Conservation (phyloP, 1,140 invertebrate genomes). For the Nautilus pompilius region DNA sequence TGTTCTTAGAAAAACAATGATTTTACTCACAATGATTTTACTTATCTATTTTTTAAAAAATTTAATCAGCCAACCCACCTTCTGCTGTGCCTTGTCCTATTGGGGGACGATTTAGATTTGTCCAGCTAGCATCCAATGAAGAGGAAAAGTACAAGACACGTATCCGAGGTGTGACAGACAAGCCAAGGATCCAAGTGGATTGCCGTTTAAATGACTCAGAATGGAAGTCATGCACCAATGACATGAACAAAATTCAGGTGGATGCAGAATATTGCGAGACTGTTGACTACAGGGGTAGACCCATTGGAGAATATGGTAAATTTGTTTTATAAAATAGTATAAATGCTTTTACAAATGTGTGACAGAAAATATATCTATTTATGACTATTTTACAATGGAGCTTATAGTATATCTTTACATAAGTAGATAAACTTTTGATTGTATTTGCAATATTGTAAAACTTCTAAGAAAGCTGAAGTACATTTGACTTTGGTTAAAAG, state of each 20-base stretch:
- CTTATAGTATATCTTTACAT: too few relatives aligned
- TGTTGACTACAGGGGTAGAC: constrained; percentile 89
- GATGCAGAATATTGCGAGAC: constrained; percentile 94
- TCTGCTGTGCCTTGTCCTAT: constrained; percentile 91
- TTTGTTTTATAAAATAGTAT: too few relatives aligned
- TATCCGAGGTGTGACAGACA: constrained; percentile 91
- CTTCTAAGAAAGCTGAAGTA: too few relatives aligned
- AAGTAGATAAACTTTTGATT: too few relatives aligned
- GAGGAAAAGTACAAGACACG: constrained; percentile 76
- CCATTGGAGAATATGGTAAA: constrained; percentile 66
- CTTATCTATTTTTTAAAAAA: constrained; percentile 9
- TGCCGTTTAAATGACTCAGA: constrained; percentile 93
- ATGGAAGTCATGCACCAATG: constrained; percentile 72
- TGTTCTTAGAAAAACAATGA: neutral
- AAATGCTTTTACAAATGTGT: too few relatives aligned
- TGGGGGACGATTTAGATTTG: constrained; percentile 92
- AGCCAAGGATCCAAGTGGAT: constrained; percentile 86
- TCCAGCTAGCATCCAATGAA: constrained; percentile 78
- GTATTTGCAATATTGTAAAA: too few relatives aligned
- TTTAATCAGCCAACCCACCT: constrained; percentile 84
- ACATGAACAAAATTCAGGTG: constrained; percentile 88
- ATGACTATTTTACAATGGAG: too few relatives aligned
- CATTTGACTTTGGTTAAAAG: too few relatives aligned
- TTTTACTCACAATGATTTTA: too few relatives aligned
- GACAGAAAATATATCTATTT: too few relatives aligned